A percentile compares a stretch with the other conserved stretches of the same genome.
These are phyloP conservation scores for Platycercus adscitus DNA, from an alignment of 2,113 vertebrate species.

Conservation along the genomic window DNA sequence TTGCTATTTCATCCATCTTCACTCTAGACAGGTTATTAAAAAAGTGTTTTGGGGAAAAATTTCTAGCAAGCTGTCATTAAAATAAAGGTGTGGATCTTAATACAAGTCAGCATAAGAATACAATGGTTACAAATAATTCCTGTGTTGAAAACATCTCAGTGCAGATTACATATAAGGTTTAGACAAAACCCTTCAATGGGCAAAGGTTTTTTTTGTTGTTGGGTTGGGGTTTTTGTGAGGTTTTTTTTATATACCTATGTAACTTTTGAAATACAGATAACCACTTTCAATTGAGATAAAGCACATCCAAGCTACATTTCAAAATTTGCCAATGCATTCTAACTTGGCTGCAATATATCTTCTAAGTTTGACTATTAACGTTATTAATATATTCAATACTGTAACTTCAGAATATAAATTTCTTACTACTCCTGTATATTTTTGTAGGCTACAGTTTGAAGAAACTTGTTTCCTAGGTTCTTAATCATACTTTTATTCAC, in stretches of 20 bases:
- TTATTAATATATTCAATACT: neutral
- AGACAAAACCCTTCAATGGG: neutral
- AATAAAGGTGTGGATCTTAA: neutral
- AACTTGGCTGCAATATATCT: neutral
- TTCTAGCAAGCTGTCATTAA: neutral
- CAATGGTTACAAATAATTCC: neutral
- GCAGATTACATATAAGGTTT: neutral
- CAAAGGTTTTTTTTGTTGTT: neutral
- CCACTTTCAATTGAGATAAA: neutral
- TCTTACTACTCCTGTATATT: neutral
- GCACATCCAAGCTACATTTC: neutral
- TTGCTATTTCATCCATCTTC: neutral
- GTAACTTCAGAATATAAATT: neutral
- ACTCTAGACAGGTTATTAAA: neutral
- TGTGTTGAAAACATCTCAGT: neutral
- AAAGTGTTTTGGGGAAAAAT: neutral
- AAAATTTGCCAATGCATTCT: neutral
- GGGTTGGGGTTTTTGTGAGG: neutral
- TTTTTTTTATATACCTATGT: neutral
- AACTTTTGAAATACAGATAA: neutral
- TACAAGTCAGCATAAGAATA: neutral
- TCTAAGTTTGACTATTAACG: neutral
- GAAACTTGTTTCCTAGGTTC: neutral
- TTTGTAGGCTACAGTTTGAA: neutral
- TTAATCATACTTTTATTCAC: neutral